Conservation (phyloP, 2,113 vertebrate genomes). For the Buteo buteo region DNA sequence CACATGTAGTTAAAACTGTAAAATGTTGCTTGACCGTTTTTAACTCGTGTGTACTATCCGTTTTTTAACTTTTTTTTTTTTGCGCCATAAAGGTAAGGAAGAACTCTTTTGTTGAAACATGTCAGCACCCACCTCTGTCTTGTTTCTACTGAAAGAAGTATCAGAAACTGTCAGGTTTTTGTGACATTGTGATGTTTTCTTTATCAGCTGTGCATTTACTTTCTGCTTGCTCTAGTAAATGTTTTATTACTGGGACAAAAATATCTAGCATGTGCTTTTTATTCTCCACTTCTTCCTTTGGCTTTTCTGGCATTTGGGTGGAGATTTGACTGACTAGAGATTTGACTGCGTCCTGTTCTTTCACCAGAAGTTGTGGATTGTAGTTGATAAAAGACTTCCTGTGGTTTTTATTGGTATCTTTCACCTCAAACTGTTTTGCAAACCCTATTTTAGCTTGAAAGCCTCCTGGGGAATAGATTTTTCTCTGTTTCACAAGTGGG, state of each 20-base stretch:
- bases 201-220: conserved; percentile 77
- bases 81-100: conserved; percentile 53
- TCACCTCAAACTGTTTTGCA: background rate
- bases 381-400: background rate
- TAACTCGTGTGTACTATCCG: background rate
- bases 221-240: conserved; percentile 82
- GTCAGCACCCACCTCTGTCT: conserved; percentile 63
- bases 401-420: background rate
- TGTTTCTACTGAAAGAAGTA: conserved; percentile 70
- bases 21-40: conserved; percentile 30
- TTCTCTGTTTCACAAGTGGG: background rate
- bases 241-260: conserved; percentile 77
- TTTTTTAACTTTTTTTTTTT: conserved; percentile 39
- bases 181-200: conserved; percentile 79
- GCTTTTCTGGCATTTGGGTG: background rate
- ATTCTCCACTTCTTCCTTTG: background rate
- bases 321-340: background rate
- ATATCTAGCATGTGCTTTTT: conserved; percentile 11
- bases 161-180: conserved; percentile 66
- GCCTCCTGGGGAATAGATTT: background rate
- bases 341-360: background rate
- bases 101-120: conserved; percentile 62
- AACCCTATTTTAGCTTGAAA: background rate
- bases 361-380: background rate
- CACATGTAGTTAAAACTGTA: conserved; percentile 21